Evolutionary conservation across 2,888 invertebrate species (phyloP), one percentile per base, ranked within the genome.

Genomic region (Lasioglossum calceatum): DNA sequence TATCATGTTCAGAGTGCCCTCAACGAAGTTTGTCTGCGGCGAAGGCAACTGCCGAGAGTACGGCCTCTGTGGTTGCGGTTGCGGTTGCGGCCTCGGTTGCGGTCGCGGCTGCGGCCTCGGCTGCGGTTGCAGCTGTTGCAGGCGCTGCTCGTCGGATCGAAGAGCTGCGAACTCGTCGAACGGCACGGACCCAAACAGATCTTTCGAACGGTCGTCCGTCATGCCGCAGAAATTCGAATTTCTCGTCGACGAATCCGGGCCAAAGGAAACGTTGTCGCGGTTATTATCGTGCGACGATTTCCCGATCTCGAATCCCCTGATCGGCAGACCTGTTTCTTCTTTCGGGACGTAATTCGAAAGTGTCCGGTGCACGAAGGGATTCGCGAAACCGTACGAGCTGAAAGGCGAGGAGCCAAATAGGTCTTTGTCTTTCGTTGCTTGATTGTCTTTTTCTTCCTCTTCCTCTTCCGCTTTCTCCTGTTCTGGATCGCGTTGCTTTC

Each of bases 321-420:
- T 27, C 12, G 70, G n/a, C 44, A 0, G 23, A 77, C 36, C 16
- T 16, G 64, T 19, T 19, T 71, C 42, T 12, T 78, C 50, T 50
- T 36, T 50, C 19, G 14, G n/a, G 19, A 0, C 39, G 27, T 42
- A 71, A 70, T 80, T 64, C 19, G 47, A 50, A 14, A 67, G 44
- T 1, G 47, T 70, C 12, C 44, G 61, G 47, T 47, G 89, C 77
- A 92, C 92, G 80, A 95, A 95, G 0, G 95, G 94, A 92, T 95
- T 95, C n/a, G 92, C 91, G 74, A 94, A 94, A 14, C 91, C 91
- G 44, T 91, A 92, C 4, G 94, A 94, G 79, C 91, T 93, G 72
- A 95, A 95, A 0, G 95, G 95, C 4, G 95, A 95, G 0, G 95
- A 95, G 0, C 95, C 95, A 73, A 95, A 95, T 2, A 95, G 91